phyloP scores from a whole-genome alignment of 2,888 invertebrate genomes.

The Cephonodes hylas region DNA sequence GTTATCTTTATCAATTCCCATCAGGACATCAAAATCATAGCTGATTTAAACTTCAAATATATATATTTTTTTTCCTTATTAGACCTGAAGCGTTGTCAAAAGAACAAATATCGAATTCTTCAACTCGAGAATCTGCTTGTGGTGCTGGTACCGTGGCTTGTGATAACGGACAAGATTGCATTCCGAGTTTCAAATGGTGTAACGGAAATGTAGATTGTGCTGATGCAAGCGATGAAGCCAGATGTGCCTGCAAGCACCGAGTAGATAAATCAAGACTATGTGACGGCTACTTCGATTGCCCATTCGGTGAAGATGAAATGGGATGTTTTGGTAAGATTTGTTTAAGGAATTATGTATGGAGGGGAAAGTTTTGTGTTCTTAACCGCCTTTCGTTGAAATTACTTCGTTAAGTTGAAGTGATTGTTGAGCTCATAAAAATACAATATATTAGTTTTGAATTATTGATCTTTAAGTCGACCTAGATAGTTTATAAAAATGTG shows the following conservation, averaged over 20 bases:
- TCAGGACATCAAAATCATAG: not conserved
- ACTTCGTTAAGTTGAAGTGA: too few species aligned
- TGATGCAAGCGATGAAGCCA: slow-evolving; percentile 89
- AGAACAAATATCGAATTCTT: slow-evolving; percentile 31
- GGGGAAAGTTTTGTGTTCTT: too few species aligned
- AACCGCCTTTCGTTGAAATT: too few species aligned
- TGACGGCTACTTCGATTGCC: slow-evolving; percentile 92
- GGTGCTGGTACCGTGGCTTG: slow-evolving; percentile 53
- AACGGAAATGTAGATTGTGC: slow-evolving; percentile 87
- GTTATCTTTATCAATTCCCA: not conserved
- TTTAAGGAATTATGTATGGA: too few species aligned
- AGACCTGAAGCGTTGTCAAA: slow-evolving; percentile 34
- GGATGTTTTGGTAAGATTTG: slow-evolving; percentile 85
- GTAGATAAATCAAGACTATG: slow-evolving; percentile 85
- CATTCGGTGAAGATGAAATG: slow-evolving; percentile 89
- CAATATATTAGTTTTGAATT: too few species aligned
- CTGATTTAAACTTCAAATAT: not conserved
- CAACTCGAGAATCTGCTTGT: slow-evolving; percentile 52
- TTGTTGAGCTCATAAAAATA: too few species aligned
- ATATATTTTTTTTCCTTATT: slow-evolving; percentile 14
- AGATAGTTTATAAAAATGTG: too few species aligned
- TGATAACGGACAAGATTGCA: slow-evolving; percentile 68
- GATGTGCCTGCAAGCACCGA: slow-evolving; percentile 87
- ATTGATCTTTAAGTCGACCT: too few species aligned
- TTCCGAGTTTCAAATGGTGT: slow-evolving; percentile 83